Conservation (phyloP, 2,113 vertebrate species). For the Nanorana parkeri region DNA sequence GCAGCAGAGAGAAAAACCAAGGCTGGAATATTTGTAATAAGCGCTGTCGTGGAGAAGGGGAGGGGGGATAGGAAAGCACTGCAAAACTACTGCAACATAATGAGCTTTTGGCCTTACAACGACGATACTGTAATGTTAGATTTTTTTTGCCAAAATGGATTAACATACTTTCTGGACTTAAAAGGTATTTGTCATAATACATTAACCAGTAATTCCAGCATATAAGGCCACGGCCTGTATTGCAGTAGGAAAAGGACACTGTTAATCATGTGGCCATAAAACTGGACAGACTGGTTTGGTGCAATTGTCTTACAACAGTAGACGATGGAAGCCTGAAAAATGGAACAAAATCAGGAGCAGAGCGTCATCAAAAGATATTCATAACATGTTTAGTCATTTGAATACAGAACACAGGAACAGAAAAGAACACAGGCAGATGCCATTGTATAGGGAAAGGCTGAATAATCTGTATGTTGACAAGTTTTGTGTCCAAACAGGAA, state of each 20-base stretch:
- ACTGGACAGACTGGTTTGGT: not conserved
- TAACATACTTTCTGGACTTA: constrained; percentile 40
- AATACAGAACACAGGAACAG: no score
- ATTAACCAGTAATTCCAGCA: constrained; percentile 32
- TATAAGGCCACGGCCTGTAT: not conserved
- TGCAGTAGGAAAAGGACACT: not conserved
- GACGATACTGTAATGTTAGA: constrained; percentile 15
- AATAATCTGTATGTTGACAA: no score
- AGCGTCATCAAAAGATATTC: no score
- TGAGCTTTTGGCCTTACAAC: constrained; percentile 11
- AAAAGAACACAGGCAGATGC: no score
- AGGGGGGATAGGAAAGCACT: not conserved
- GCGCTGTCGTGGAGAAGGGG: not conserved
- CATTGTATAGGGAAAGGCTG: no score
- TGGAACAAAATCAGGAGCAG: not conserved
- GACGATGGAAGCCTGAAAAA: not conserved
- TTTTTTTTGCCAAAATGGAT: constrained; percentile 41
- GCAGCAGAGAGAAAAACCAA: not conserved
- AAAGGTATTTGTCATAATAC: not conserved
- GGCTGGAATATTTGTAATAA: not conserved
- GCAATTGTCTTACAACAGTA: not conserved
- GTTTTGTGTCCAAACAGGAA: no score
- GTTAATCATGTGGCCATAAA: not conserved
- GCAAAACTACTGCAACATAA: not conserved
- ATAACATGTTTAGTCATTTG: no score